phyloP scores from a whole-genome alignment of 2,113 vertebrate genomes.

The Heterocephalus glaber region DNA sequence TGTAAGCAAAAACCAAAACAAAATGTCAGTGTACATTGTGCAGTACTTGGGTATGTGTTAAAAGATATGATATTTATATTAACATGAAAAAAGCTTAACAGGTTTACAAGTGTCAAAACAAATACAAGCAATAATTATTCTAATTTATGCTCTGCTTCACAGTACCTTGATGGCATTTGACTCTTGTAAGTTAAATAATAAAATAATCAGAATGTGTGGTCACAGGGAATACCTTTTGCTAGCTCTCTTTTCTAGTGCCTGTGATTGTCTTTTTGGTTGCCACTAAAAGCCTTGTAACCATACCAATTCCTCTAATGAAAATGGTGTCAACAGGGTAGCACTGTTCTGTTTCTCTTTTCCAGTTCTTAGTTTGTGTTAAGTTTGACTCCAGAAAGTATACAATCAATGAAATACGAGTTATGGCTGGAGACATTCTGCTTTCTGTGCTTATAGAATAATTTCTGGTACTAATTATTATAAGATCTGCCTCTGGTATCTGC shows the following conservation, averaged over 20 bases:
- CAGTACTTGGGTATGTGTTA: neutral
- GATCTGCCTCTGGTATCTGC: neutral
- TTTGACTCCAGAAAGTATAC: neutral
- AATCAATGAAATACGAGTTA: neutral
- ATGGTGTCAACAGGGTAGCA: neutral
- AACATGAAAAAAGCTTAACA: neutral
- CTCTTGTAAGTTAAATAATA: neutral
- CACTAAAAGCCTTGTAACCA: neutral
- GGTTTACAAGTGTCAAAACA: constrained; percentile 7
- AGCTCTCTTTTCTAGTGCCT: neutral
- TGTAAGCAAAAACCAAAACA: neutral
- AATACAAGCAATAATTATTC: constrained; percentile 1
- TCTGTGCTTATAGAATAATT: neutral
- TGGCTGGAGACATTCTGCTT: neutral
- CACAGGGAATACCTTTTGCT: neutral
- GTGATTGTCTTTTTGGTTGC: neutral
- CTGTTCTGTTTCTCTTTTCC: neutral
- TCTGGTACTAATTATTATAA: neutral
- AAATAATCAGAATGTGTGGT: neutral
- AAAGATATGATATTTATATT: neutral
- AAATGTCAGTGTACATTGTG: neutral
- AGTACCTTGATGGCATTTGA: neutral
- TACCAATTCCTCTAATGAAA: constrained; percentile 20
- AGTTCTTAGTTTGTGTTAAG: neutral
- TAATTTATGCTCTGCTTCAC: neutral